Conservation (phyloP, 1,140 invertebrate species). For the Hormaphis cornu region DNA sequence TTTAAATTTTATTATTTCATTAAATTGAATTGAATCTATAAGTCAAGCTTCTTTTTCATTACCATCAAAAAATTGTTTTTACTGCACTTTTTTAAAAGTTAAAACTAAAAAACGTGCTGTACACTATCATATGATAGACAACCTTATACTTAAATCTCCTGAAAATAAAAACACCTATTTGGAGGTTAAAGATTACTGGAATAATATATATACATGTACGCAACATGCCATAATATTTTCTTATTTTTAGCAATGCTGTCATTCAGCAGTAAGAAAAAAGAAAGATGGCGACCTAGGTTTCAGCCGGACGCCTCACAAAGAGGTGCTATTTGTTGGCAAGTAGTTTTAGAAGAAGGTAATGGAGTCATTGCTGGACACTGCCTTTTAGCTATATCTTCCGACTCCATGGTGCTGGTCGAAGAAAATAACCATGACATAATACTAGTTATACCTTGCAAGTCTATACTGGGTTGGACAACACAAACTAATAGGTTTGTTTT, state of each 20-base stretch:
- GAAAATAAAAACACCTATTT: too few species aligned
- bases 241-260: constrained; percentile 52
- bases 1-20: background rate
- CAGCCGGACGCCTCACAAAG: constrained; percentile 56
- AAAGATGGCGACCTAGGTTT: constrained; percentile 54
- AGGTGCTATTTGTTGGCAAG: constrained; percentile 70
- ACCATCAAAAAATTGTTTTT: too few species aligned
- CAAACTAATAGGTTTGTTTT: constrained; percentile 50
- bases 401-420: constrained; percentile 79
- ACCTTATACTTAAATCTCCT: too few species aligned
- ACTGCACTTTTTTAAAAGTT: too few species aligned
- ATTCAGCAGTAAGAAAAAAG: constrained; percentile 63
- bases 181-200: too few species aligned
- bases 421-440: constrained; percentile 71
- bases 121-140: too few species aligned
- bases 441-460: constrained; percentile 73
- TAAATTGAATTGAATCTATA: constrained; percentile 36
- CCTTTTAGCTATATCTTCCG: constrained; percentile 76
- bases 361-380: constrained; percentile 62
- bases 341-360: constrained; percentile 60
- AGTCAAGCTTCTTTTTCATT: too few species aligned
- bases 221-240: constrained; percentile 16
- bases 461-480: constrained; percentile 72
- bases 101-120: too few species aligned
- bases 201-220: too few species aligned